phyloP scores from a whole-genome alignment of 2,113 vertebrate species.

The Carollia perspicillata region DNA sequence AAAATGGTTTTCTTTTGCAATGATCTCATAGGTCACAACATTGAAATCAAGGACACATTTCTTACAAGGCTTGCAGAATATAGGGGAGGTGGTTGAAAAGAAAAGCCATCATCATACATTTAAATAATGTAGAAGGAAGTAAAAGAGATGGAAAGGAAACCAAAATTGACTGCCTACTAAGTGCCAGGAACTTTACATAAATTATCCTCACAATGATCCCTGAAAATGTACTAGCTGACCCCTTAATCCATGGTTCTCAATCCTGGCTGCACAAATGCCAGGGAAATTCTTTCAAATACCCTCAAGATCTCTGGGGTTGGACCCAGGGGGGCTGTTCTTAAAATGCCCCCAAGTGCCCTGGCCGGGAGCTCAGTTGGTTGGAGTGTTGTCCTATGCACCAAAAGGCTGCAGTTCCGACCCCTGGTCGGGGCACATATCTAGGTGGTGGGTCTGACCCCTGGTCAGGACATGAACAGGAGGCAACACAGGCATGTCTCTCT shows the following conservation, averaged over 20 bases:
- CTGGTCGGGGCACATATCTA: no score
- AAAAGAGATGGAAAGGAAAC: not conserved
- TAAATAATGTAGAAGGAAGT: not conserved
- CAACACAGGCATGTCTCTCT: no score
- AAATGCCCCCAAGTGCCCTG: not conserved
- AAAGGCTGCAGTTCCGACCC: no score
- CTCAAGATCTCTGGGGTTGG: not conserved
- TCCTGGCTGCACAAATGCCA: not conserved
- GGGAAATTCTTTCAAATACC: not conserved
- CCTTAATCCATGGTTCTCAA: fast-evolving
- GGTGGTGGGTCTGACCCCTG: no score
- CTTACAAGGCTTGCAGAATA: not conserved
- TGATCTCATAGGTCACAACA: slow-evolving; percentile 65
- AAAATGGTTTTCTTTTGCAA: slow-evolving; percentile 18
- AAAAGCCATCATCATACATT: not conserved
- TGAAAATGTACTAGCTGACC: fast-evolving
- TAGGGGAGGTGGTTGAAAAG: fast-evolving
- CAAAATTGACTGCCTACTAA: not conserved
- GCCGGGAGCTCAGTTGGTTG: no score
- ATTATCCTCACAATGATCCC: not conserved
- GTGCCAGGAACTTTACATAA: fast-evolving
- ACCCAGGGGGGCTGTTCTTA: not conserved
- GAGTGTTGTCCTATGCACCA: no score
- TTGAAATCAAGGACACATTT: slow-evolving; percentile 42
- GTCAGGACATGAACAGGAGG: no score